Percentiles rank a stretch among this genome's conserved stretches.
phyloP scores from a whole-genome alignment of 2,113 vertebrate species.

The Dascyllus trimaculatus region DNA sequence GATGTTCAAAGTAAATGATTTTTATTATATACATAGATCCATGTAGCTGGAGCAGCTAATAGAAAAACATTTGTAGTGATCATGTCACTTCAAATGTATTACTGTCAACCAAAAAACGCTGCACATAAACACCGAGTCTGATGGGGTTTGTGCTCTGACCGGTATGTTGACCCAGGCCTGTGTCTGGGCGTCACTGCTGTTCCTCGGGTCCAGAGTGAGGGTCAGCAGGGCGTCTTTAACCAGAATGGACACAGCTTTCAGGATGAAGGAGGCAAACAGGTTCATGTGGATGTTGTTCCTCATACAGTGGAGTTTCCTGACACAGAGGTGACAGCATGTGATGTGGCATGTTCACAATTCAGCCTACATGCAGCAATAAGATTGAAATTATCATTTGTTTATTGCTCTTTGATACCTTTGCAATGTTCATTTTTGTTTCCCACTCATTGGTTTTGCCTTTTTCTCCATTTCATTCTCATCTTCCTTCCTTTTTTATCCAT shows the following conservation, averaged over 20 bases:
- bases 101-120: too few species aligned
- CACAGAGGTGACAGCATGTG: slow-evolving; percentile 26
- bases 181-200: slow-evolving; percentile 81
- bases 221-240: slow-evolving; percentile 91
- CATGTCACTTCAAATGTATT: too few species aligned
- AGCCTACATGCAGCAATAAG: too few species aligned
- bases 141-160: slow-evolving; percentile 74
- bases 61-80: not conserved
- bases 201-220: slow-evolving; percentile 86
- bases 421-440: not conserved
- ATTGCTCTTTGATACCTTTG: not conserved
- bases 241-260: slow-evolving; percentile 93
- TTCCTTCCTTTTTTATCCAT: not conserved
- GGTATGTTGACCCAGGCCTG: slow-evolving; percentile 87
- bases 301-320: slow-evolving; percentile 95
- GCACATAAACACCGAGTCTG: not conserved
- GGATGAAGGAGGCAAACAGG: slow-evolving; percentile 95
- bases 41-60: not conserved
- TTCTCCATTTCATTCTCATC: not conserved
- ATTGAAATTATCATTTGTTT: not conserved
- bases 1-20: too few species aligned
- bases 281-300: slow-evolving; percentile 98
- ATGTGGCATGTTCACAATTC: not conserved
- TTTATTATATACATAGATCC: too few species aligned
- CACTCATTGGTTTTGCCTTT: not conserved